Conservation (phyloP, 2,797 vertebrate genomes). For the Hoplostethus atlanticus region DNA sequence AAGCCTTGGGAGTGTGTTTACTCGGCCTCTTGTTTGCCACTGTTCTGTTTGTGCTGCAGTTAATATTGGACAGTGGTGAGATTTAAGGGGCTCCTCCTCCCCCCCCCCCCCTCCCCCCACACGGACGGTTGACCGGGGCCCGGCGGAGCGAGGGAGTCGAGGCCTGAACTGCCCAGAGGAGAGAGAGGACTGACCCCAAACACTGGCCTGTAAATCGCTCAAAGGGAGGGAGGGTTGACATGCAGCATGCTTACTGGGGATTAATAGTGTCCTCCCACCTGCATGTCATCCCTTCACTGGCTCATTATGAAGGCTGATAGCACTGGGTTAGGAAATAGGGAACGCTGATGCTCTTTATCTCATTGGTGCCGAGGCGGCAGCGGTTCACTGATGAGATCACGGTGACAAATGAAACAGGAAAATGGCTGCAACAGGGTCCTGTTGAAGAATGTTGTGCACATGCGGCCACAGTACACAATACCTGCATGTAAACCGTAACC, state of each 20-base stretch:
- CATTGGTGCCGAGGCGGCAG: conserved; percentile 8
- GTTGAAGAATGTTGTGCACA: conserved; percentile 47
- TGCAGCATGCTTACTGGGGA: conserved; percentile 67
- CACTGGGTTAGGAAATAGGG: background rate
- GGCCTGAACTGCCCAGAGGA: conserved; percentile 25
- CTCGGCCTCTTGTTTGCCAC: conserved; percentile 83
- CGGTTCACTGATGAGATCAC: conserved; percentile 30
- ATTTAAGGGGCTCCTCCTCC: conserved; percentile 68
- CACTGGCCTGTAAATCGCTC: conserved; percentile 53
- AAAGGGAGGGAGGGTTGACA: conserved; percentile 50
- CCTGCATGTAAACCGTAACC: background rate
- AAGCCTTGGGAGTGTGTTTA: conserved; percentile 81
- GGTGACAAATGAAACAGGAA: conserved; percentile 56
- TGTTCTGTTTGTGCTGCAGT: conserved; percentile 84
- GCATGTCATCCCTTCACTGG: conserved; percentile 46
- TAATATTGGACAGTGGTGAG: conserved; percentile 85
- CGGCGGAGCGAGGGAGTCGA: conserved; percentile 43
- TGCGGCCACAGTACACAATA: conserved; percentile 5
- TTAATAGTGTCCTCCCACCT: conserved; percentile 64
- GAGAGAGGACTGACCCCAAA: conserved; percentile 51
- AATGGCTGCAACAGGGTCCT: conserved; percentile 7
- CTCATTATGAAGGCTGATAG: conserved; percentile 38
- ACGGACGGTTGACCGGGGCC: conserved; percentile 51
- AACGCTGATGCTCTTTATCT: background rate
- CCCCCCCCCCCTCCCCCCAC: conserved; percentile 33